Conservation (phyloP, 2,888 invertebrate species). For the Sesia bembeciformis region DNA sequence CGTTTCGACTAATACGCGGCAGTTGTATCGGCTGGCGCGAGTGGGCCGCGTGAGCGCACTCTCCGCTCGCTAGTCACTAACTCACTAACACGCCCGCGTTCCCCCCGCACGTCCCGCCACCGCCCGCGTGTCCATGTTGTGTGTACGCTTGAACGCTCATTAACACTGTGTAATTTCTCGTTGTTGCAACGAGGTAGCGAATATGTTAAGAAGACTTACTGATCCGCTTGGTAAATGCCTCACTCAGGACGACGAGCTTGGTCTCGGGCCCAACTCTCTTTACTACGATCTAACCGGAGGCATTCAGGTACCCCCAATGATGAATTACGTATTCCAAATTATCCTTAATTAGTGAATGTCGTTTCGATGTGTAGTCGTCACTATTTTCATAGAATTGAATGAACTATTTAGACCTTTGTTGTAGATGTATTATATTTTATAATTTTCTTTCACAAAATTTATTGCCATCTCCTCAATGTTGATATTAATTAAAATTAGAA, state of each 20-base stretch:
- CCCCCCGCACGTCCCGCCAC: not conserved
- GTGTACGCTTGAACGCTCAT: constrained; percentile 41
- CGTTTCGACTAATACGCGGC: too few species aligned
- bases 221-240: constrained; percentile 70
- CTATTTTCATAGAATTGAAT: not conserved
- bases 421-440: not conserved
- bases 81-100: constrained; percentile 4
- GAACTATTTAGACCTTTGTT: not conserved
- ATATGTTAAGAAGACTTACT: constrained; percentile 64
- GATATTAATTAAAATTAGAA: not conserved
- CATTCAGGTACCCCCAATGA: constrained; percentile 63
- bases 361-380: not conserved
- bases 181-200: constrained; percentile 60
- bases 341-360: not conserved
- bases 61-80: constrained; percentile 28
- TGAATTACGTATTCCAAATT: not conserved
- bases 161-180: constrained; percentile 43
- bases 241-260: constrained; percentile 72
- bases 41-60: constrained; percentile 20
- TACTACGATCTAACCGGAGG: constrained; percentile 73
- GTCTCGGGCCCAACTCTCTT: constrained; percentile 69
- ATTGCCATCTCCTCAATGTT: not conserved
- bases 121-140: constrained; percentile 6
- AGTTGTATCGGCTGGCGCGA: too few species aligned
- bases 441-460: not conserved